Evolutionary conservation across 2,113 vertebrate genomes (phyloP).

Genomic region (Reinhardtius hippoglossoides): DNA sequence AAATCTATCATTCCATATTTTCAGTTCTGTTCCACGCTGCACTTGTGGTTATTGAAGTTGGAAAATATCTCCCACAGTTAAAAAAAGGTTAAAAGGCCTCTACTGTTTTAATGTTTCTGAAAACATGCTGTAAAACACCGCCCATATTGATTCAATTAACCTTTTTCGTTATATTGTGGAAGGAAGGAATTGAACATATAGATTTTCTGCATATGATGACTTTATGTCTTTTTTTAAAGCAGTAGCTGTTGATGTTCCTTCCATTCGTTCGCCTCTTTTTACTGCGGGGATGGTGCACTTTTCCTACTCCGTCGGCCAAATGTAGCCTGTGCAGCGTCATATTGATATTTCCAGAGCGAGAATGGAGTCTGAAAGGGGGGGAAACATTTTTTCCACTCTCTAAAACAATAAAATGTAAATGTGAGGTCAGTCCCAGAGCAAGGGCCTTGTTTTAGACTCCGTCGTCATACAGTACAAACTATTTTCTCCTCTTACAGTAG

Average conservation of each 20-base stretch:
- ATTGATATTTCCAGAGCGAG: constrained; percentile 71
- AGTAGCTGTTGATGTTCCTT: constrained; percentile 43
- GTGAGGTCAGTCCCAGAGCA: constrained; percentile 37
- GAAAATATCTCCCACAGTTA: not conserved
- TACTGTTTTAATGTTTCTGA: not conserved
- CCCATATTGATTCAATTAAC: too few species aligned
- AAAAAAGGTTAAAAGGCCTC: not conserved
- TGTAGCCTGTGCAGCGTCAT: constrained; percentile 41
- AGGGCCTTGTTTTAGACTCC: constrained; percentile 34
- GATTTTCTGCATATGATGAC: constrained; percentile 5
- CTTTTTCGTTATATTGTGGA: too few species aligned
- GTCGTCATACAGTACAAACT: not conserved
- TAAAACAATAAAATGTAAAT: constrained; percentile 66
- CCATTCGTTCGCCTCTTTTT: not conserved
- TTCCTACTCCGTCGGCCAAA: constrained; percentile 59
- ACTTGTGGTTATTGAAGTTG: too few species aligned
- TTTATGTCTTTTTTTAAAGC: constrained; percentile 5
- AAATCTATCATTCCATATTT: too few species aligned
- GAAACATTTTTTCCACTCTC: constrained; percentile 57
- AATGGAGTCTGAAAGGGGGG: constrained; percentile 51
- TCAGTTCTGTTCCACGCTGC: too few species aligned
- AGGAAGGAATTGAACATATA: not conserved
- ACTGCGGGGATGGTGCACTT: constrained; percentile 57
- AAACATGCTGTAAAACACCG: not conserved
- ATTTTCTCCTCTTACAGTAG: constrained; percentile 1